These are phyloP conservation scores for Argyra leucocephala DNA, from an alignment of 2,888 invertebrate genomes.

Conservation along the genomic window DNA sequence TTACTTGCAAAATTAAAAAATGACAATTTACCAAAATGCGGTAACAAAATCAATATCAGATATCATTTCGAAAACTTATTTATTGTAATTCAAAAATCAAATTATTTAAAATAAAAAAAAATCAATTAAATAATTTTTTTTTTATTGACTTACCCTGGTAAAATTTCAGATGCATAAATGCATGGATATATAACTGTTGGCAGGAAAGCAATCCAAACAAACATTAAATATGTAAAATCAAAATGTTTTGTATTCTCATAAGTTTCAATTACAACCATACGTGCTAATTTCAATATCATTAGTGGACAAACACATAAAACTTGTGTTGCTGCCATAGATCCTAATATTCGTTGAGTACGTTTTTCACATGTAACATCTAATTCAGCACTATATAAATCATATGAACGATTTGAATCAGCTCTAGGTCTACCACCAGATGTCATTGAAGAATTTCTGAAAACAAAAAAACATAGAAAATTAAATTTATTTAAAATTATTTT, in stretches of 20 bases:
- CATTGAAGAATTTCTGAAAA: conserved; percentile 36
- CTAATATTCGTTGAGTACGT: conserved; percentile 57
- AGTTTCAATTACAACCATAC: conserved; percentile 56
- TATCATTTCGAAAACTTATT: too few species aligned
- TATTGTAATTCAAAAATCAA: too few species aligned
- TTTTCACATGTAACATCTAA: conserved; percentile 53
- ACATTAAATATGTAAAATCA: conserved; percentile 57
- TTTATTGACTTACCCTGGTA: conserved; percentile 48
- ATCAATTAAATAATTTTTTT: too few species aligned
- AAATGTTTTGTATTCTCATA: conserved; percentile 58
- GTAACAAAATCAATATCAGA: too few species aligned
- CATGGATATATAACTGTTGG: conserved; percentile 58
- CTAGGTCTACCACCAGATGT: conserved; percentile 29
- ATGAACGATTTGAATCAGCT: conserved; percentile 32
- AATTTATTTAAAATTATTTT: neutral
- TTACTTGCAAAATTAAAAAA: too few species aligned
- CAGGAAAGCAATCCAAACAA: conserved; percentile 61
- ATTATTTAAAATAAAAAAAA: too few species aligned
- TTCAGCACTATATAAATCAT: conserved; percentile 48
- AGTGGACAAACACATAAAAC: conserved; percentile 59
- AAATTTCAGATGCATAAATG: conserved; percentile 55
- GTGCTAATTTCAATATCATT: conserved; percentile 53
- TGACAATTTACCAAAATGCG: too few species aligned
- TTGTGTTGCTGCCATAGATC: conserved; percentile 56
- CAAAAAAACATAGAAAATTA: neutral